A percentile compares a stretch with the other conserved stretches of the same genome.
phyloP scores from a whole-genome alignment of 2,113 vertebrate species.

The Zingel zingel region DNA sequence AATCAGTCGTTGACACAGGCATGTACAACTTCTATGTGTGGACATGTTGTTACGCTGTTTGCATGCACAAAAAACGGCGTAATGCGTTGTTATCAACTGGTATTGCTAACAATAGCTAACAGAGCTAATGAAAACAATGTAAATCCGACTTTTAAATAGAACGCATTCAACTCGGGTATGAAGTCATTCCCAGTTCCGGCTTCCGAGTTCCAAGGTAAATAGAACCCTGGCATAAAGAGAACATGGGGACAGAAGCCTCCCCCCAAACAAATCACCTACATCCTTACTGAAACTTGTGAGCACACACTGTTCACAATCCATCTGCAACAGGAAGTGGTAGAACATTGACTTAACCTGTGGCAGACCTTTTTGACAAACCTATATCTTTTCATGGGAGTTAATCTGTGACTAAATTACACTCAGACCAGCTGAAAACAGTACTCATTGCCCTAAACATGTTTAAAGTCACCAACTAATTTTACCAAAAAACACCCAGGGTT shows the following conservation, averaged over 20 bases:
- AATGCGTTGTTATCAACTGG: too few species aligned
- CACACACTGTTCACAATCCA: background rate
- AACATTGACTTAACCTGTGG: constrained; percentile 26
- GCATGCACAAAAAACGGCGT: too few species aligned
- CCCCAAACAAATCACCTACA: background rate
- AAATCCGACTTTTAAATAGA: too few species aligned
- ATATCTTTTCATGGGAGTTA: constrained; percentile 29
- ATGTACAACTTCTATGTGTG: too few species aligned
- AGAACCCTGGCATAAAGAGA: too few species aligned
- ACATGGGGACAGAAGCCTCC: background rate
- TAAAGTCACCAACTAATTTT: constrained; percentile 3
- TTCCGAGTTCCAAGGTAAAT: too few species aligned
- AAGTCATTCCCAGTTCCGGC: too few species aligned
- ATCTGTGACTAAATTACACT: constrained; percentile 15
- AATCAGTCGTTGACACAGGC: too few species aligned
- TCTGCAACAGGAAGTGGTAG: background rate
- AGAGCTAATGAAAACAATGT: too few species aligned
- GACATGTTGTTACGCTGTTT: too few species aligned
- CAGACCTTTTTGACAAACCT: background rate
- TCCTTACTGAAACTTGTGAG: constrained; percentile 13
- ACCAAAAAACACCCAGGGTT: background rate
- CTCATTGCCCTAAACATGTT: background rate
- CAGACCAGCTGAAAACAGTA: background rate
- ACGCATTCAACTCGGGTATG: too few species aligned
- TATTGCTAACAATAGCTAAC: too few species aligned